Percentiles rank a stretch among this genome's conserved stretches.
phyloP scores from a whole-genome alignment of 2,797 vertebrate species.

The Varecia variegata region DNA sequence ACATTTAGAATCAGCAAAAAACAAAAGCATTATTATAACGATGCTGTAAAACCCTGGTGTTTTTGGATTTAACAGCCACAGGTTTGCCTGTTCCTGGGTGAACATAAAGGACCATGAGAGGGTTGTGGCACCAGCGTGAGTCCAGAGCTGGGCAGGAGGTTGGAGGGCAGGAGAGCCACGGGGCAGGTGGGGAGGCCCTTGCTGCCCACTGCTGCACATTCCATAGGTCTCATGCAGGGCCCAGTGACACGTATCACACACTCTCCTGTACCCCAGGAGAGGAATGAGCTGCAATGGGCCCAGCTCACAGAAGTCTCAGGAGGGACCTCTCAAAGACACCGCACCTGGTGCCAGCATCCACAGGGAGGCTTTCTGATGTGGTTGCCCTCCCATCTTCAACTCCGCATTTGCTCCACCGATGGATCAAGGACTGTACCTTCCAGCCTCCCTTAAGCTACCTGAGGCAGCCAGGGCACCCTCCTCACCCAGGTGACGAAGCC shows the following conservation, averaged over 20 bases:
- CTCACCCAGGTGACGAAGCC: slow-evolving; percentile 79
- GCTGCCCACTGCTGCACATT: not conserved
- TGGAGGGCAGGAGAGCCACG: not conserved
- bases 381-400: not conserved
- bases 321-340: not conserved
- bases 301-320: not conserved
- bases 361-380: not conserved
- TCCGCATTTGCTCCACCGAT: not conserved
- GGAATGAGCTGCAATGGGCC: not conserved
- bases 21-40: not conserved
- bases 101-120: not conserved
- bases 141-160: not conserved
- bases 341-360: not conserved
- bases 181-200: not conserved
- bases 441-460: not conserved
- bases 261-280: not conserved
- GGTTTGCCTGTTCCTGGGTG: not conserved
- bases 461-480: not conserved
- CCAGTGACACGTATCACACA: not conserved
- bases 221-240: not conserved
- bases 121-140: not conserved
- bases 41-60: not conserved
- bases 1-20: not conserved
- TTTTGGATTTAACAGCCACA: not conserved
- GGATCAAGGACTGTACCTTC: not conserved